phyloP scores from a whole-genome alignment of 2,888 invertebrate species.

The Stegana nigrithorax region DNA sequence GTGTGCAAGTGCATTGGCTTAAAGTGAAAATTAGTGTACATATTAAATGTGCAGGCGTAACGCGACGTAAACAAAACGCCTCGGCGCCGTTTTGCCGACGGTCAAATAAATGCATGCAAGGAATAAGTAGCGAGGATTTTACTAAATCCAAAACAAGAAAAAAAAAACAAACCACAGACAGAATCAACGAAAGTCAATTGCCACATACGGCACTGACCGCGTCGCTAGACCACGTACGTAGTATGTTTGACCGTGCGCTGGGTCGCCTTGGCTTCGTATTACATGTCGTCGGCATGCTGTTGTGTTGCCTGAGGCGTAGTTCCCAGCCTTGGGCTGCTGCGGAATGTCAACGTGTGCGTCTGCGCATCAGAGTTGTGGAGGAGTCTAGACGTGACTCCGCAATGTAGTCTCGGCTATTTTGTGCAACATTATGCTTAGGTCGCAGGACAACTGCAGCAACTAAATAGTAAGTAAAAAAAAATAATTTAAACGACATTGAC shows the following conservation, averaged over 20 bases:
- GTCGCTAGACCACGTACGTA: neutral
- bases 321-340: no score
- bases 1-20: constrained; percentile 20
- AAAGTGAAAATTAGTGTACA: no score
- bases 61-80: constrained; percentile 53
- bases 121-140: neutral
- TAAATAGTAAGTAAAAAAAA: no score
- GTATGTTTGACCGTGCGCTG: neutral
- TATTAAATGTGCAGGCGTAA: neutral
- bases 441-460: no score
- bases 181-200: neutral
- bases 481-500: no score
- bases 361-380: neutral
- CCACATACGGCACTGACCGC: neutral
- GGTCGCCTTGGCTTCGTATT: constrained; percentile 10
- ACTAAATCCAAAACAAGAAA: neutral
- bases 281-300: constrained; percentile 29
- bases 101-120: neutral
- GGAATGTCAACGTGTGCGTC: neutral
- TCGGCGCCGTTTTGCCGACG: neutral
- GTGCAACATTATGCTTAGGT: no score
- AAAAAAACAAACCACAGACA: neutral
- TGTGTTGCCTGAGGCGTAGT: neutral
- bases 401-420: no score
- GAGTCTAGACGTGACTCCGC: constrained; percentile 9